phyloP scores from a whole-genome alignment of 2,113 vertebrate genomes.

The Theristicus caerulescens region DNA sequence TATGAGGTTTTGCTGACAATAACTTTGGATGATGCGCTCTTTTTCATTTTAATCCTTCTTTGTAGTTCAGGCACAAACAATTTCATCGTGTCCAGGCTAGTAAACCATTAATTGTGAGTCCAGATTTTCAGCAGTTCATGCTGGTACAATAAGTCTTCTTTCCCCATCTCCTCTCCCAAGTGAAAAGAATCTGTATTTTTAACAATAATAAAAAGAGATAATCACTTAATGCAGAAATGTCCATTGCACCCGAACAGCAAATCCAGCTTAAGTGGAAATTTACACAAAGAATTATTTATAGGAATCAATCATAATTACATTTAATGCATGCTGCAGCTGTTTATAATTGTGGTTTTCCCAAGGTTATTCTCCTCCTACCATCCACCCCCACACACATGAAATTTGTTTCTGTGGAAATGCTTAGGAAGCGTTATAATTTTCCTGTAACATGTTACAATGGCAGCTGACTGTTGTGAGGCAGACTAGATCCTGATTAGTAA shows the following conservation, averaged over 20 bases:
- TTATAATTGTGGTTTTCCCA: constrained; percentile 83
- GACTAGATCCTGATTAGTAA: constrained; percentile 1
- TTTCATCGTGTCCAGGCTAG: constrained; percentile 64
- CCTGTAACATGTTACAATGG: constrained; percentile 55
- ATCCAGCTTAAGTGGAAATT: constrained; percentile 83
- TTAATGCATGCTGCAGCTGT: constrained; percentile 87
- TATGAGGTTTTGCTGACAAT: constrained; percentile 59
- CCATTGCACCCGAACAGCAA: constrained; percentile 80
- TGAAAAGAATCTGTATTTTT: constrained; percentile 65
- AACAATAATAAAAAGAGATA: constrained; percentile 80
- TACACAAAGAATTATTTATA: constrained; percentile 94
- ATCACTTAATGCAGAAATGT: constrained; percentile 82
- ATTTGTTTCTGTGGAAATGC: constrained; percentile 71
- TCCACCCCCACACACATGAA: constrained; percentile 57
- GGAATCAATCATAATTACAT: constrained; percentile 92
- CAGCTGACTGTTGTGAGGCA: constrained; percentile 40
- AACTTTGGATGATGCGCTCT: background rate
- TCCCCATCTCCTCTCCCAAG: background rate
- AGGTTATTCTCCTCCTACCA: constrained; percentile 66
- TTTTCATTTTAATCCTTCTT: constrained; percentile 42
- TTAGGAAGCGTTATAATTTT: constrained; percentile 72
- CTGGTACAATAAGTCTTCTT: constrained; percentile 51
- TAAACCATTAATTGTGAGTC: constrained; percentile 72
- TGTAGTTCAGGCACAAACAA: constrained; percentile 70
- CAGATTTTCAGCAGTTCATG: constrained; percentile 8